Base-by-base conservation (phyloP, 2,113 vertebrate species). In the Ariopsis seemanni region DNA sequence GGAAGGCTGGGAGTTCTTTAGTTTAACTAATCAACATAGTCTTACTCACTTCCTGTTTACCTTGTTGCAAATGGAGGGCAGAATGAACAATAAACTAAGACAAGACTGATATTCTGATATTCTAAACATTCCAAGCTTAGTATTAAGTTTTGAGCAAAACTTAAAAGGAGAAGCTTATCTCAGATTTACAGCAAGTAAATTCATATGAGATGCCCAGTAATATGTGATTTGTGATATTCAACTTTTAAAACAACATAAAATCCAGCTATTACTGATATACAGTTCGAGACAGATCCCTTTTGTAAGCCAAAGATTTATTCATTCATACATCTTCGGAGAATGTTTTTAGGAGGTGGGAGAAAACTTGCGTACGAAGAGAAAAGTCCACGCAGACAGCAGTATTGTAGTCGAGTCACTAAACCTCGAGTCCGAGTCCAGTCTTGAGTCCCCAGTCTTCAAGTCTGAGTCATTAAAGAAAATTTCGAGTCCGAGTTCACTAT, bases 21-120 rank as follows among this genome's bases (percentile, higher is more conserved):
- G n/a, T 58, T 82, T 53, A 75, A 72, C 86, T 63, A 74, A 87
- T 52, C 80, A 82, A 27, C 77, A 34, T 18, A 22, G 77, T 25
- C 84, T 52, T 12, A 27, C 25, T 53, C 67, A 25, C 83, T 62
- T 82, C 65, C 74, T 72, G 53, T 74, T 87, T 74, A 53, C 17
- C 42, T 58, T 53, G 4, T 34, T 74, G 77, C 57, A 86, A 86
- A 27, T 42, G 77, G 34, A 57, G 63, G 62, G 10, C 58, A 53
- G 48, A 78, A 52, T 27, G 60, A 20, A 27, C 30, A 81, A 58
- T 48, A 81, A 82, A 48, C 20, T 53, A n/a, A 25, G 22, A 20
- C 69, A 25, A 30, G 74, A 10, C 71, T 65, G 20, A 79, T 27
- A 55, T 55, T 55, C 25, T 17, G 52, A 65, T 53, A 27, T 18